These are phyloP conservation scores for Apodemia mormo DNA, from an alignment of 2,888 invertebrate genomes.

Conservation along the genomic window DNA sequence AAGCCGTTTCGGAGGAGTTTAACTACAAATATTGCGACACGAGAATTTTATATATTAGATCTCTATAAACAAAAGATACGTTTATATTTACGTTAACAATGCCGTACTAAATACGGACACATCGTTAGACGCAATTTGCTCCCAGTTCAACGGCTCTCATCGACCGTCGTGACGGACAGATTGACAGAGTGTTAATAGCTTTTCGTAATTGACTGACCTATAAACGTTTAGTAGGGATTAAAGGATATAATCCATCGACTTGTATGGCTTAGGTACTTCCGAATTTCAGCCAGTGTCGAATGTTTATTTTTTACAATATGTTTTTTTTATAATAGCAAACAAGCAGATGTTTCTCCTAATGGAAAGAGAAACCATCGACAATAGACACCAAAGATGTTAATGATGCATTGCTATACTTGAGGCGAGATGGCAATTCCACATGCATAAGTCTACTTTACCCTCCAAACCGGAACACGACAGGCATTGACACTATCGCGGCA, in stretches of 20 bases:
- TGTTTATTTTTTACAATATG: not conserved
- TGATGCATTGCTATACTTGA: too few species aligned
- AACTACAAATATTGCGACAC: too few species aligned
- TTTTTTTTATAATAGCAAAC: too few species aligned
- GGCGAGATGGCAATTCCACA: too few species aligned
- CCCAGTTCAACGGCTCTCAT: not conserved
- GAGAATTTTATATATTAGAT: too few species aligned
- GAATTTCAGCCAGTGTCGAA: not conserved
- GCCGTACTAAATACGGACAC: not conserved
- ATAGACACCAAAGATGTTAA: too few species aligned
- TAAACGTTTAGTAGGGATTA: conserved; percentile 12
- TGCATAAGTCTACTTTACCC: too few species aligned
- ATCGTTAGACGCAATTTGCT: not conserved
- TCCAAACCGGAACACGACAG: too few species aligned
- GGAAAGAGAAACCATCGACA: too few species aligned
- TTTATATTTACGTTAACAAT: not conserved
- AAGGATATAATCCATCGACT: not conserved
- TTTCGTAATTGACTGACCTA: conserved; percentile 18
- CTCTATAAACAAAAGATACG: not conserved
- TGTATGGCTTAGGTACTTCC: conserved; percentile 1
- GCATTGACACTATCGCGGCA: too few species aligned
- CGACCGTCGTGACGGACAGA: conserved; percentile 2
- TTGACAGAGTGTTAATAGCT: conserved; percentile 17
- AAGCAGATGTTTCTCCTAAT: too few species aligned
- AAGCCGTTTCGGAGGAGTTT: too few species aligned